Evolutionary conservation across 2,888 invertebrate species (phyloP).

Genomic region (Megamerina dolium): DNA sequence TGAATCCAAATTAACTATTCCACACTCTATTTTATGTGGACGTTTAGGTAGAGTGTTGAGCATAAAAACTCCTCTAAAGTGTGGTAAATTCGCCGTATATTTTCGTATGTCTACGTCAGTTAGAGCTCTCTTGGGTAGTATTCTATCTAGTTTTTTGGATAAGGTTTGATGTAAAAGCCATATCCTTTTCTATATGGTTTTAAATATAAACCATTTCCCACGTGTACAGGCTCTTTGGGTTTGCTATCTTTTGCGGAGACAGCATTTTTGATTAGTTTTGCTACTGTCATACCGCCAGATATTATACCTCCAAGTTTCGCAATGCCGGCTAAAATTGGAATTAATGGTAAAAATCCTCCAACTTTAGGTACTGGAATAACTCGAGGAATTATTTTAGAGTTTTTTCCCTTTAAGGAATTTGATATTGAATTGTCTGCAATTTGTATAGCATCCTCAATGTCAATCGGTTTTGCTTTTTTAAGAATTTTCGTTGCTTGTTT

Average conservation of each 20-base stretch:
- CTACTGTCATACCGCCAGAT: conserved; percentile 38
- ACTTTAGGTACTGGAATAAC: conserved; percentile 27
- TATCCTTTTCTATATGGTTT: no score
- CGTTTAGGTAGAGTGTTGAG: not conserved
- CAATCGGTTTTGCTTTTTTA: not conserved
- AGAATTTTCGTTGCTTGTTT: not conserved
- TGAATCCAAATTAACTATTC: no score
- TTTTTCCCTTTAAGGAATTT: no score
- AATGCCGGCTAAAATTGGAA: conserved; percentile 36
- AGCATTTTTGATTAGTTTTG: no score
- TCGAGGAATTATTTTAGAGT: no score
- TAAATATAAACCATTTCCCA: not conserved
- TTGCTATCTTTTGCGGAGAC: no score
- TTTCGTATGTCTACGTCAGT: not conserved
- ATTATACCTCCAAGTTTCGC: conserved; percentile 33
- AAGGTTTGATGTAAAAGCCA: no score
- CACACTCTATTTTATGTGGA: not conserved
- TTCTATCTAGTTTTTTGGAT: not conserved
- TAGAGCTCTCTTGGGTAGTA: not conserved
- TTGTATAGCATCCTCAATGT: not conserved
- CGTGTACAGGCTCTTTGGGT: not conserved
- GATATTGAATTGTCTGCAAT: not conserved
- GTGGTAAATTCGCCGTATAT: not conserved
- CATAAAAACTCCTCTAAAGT: not conserved
- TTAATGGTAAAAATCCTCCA: conserved; percentile 34